Base-by-base conservation (phyloP, 2,113 vertebrate species). In the Pyxicephalus adspersus region DNA sequence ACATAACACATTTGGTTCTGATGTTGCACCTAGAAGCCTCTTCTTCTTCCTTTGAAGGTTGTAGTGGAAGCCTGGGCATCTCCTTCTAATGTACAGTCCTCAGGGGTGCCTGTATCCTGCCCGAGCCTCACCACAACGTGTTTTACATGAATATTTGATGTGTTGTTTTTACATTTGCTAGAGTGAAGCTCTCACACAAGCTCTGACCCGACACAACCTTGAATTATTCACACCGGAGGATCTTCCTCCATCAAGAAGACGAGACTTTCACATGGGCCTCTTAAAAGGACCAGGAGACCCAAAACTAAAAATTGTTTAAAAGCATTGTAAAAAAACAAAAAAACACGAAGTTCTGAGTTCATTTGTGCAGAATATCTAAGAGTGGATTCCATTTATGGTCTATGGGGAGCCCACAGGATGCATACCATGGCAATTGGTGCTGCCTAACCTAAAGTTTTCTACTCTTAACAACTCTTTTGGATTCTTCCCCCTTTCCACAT, bases 81-180 rank as follows among this genome's bases (percentile, higher is more conserved):
- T n/a, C 19, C 25, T 45, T 23, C 77, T 70, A 68, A 79, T 79
- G 77, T 54, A 79, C 25, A 26, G 50, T 81, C 70, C 45, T 64
- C 4, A 45, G 29, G 74, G 66, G 67, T 51, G 58, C 54, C 54
- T 57, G 52, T 11, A 54, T 64, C 67, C 78, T 80, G 67, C 77
- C 79, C 19, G 38, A 31, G 23, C 67, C 57, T 81, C 58, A 73
- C 78, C 78, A 23, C 68, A 81, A 81, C 73, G 78, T 73, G 78
- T 81, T 58, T 17, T 28, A 20, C 79, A 74, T 81, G 11, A 81
- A 81, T 81, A 81, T 81, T 81, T 81, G 45, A 80, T 26, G 26
- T 45, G 55, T 64, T 81, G 67, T 81, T 81, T 81, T 64, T 81
- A 74, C 79, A 81, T 81, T 81, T 81, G 68, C 73, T 74, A 16